Base-by-base conservation (phyloP, 2,888 invertebrate species). In the Agrotis ipsilon region DNA sequence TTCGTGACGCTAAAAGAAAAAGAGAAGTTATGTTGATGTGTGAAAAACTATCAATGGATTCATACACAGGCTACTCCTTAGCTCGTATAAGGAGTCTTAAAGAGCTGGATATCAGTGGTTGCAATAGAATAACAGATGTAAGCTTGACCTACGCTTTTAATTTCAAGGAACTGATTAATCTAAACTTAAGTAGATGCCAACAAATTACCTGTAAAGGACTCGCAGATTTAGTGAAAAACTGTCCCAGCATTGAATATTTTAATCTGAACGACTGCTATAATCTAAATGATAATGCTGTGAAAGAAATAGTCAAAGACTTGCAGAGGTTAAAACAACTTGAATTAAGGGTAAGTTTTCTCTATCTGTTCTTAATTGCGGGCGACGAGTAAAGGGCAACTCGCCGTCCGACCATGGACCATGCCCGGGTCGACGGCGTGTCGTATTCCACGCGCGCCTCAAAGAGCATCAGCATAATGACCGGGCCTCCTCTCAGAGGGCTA, bases 111-210 rank as follows among this genome's bases (percentile, higher is more conserved):
- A 93, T 98, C 19, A 97, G 97, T 72, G 97, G 97, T 1, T 98
- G 98, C 87, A 97, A 97, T 80, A 97, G 97, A 90, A 97, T 98
- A 65, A 97, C 98, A 21, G 98, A 98, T 91, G 97, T 97, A 0
- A 97, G 98, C 76, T 88, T 98, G 14, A 97, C 96, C 75, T 97
- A 97, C 84, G 97, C 97, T 51, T 96, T 98, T 76, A 96, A 96
- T 74, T 98, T 98, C 86, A 94, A 96, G 62, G 98, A 98, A 90
- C 93, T 98, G 11, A 92, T 92, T 46, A 93, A 94, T 72, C 93
- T 98, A 32, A 96, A 97, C 86, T 92, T 98, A 61, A 97, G 97
- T 73, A 96, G 97, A 88, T 97, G 98, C 85, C 97, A 97, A 86
- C 97, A 97, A 91, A 96, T 98, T 71, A 97, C 97, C 1, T 95